Evolutionary conservation across 1,140 invertebrate genomes (phyloP).

Genomic region (Heliconius melpomene): DNA sequence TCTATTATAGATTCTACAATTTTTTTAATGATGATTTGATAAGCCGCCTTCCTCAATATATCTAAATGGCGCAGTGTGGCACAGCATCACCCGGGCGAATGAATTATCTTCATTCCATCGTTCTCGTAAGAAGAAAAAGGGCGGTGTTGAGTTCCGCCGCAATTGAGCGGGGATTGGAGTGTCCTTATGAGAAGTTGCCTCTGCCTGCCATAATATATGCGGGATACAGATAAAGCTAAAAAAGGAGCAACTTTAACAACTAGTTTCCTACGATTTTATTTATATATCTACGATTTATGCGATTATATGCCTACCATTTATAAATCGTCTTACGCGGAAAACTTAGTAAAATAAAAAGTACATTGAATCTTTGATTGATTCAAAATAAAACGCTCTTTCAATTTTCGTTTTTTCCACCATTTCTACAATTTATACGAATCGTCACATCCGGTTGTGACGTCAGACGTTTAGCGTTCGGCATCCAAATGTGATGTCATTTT

Average conservation of each 20-base stretch:
- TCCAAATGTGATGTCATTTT: constrained; percentile 18
- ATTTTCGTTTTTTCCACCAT: neutral
- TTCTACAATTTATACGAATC: neutral
- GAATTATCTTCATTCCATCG: no score
- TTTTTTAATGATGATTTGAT: no score
- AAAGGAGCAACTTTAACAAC: neutral
- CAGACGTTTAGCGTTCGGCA: constrained; percentile 3
- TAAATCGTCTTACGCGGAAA: no score
- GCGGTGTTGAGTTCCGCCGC: neutral
- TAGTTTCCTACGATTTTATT: no score
- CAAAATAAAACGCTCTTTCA: neutral
- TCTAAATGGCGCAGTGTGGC: no score
- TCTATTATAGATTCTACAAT: no score
- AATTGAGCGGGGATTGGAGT: neutral
- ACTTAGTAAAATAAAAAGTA: no score
- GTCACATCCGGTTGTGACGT: constrained; percentile 9
- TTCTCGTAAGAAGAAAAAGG: neutral
- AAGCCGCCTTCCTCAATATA: no score
- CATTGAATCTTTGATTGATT: neutral
- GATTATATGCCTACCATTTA: no score
- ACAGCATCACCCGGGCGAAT: no score
- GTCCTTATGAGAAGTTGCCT: neutral
- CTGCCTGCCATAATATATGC: neutral
- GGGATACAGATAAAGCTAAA: neutral
- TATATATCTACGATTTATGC: no score